Conservation (phyloP, 2,888 invertebrate genomes). For the Nineta flava region DNA sequence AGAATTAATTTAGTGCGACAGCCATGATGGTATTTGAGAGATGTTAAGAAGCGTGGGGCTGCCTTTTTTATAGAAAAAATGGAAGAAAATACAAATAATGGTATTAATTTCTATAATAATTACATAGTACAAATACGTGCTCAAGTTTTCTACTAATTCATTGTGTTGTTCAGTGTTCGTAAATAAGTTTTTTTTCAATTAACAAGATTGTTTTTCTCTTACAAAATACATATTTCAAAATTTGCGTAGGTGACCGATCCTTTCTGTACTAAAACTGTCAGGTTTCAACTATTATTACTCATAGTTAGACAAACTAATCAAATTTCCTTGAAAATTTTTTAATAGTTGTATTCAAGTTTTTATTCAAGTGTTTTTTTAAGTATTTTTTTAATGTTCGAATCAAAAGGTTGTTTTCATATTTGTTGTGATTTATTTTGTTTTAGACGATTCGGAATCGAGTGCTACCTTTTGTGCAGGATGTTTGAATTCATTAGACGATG, state of each 20-base stretch:
- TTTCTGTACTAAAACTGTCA: constrained; percentile 3
- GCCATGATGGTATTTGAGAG: constrained; percentile 7
- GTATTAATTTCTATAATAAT: constrained; percentile 1
- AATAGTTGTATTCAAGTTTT: not conserved
- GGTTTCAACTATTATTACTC: not conserved
- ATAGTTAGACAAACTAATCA: not conserved
- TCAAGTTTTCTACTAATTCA: not conserved
- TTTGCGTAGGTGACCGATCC: constrained; percentile 7
- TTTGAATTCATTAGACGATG: constrained; percentile 54
- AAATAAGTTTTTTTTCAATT: too few relatives aligned
- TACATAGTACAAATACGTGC: not conserved
- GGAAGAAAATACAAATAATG: constrained; percentile 7
- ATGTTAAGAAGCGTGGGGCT: constrained; percentile 7
- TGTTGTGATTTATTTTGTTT: not conserved
- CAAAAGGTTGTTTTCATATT: not conserved
- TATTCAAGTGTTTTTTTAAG: not conserved
- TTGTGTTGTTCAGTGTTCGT: too few relatives aligned
- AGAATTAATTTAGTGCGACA: not conserved
- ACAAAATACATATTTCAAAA: constrained; percentile 1
- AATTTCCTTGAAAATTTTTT: not conserved
- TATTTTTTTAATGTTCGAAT: not conserved
- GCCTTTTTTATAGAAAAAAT: constrained; percentile 4
- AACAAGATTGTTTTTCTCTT: not conserved
- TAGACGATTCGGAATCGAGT: constrained; percentile 3
- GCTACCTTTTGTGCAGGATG: constrained; percentile 49